phyloP scores from a whole-genome alignment of 2,797 vertebrate species.

The Pteronotus mesoamericanus region DNA sequence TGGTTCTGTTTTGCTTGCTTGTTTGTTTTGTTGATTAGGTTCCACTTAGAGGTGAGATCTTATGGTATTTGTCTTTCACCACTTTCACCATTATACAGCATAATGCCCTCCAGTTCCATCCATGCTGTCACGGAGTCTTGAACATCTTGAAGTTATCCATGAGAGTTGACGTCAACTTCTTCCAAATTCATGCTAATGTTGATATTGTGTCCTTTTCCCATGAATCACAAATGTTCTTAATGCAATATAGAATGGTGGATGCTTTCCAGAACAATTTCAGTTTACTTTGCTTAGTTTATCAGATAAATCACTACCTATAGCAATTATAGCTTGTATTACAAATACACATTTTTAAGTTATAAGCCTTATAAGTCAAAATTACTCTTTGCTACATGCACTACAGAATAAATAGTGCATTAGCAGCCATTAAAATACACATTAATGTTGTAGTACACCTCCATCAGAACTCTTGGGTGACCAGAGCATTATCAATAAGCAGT shows the following conservation, averaged over 20 bases:
- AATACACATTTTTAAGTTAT: neutral
- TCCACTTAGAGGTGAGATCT: too few relatives aligned
- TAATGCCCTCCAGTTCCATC: too few relatives aligned
- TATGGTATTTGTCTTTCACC: too few relatives aligned
- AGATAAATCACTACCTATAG: neutral
- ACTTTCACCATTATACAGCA: too few relatives aligned
- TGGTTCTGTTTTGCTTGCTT: too few relatives aligned
- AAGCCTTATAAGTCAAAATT: neutral
- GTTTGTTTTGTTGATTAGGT: too few relatives aligned
- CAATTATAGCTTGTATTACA: neutral
- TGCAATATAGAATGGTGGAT: neutral
- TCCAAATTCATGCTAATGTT: neutral
- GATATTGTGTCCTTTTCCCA: neutral
- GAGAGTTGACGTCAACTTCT: neutral
- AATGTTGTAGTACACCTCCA: neutral
- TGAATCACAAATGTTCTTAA: neutral
- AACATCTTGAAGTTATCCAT: neutral
- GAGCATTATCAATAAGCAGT: neutral
- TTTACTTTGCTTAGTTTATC: neutral
- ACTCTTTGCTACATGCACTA: neutral
- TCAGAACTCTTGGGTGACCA: neutral
- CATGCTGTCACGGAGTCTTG: neutral
- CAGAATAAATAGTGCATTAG: neutral
- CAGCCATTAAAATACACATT: neutral
- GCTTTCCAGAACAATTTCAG: neutral